Evolutionary conservation across 2,113 vertebrate genomes (phyloP), one percentile per base, ranked within the genome.

Genomic region (Heloderma charlesbogerti): DNA sequence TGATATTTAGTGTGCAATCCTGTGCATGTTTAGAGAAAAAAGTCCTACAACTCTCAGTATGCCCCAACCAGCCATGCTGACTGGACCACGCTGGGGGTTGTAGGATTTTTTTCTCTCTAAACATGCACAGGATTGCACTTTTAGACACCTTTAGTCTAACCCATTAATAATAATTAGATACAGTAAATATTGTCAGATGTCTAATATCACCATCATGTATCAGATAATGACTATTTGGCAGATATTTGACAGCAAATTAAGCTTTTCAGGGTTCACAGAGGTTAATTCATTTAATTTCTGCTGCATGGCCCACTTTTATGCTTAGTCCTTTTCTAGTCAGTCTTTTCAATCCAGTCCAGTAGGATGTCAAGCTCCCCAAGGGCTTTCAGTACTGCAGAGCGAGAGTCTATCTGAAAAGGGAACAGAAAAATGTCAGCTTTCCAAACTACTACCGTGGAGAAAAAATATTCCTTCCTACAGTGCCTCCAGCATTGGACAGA

Each of bases 291-390:
- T 78, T 77, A 37, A 4, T 13, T 3, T 43, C 40, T 57, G 5
- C 25, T 60, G n/a, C 29, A 3, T 43, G 37, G 84, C 66, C 66
- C 54, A 86, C 12, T 86, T 31, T 25, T 69, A 74, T 45, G 74
- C 18, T 27, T 27, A 9, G 25, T 25, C 37, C 15, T 63, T 63
- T 48, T 75, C 31, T 84, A 90, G 7, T 90, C 54, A 84, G 29
- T 94, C 72, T 84, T 94, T 6, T 97, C 96, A 78, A 98, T 93
- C 98, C 98, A 98, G 29, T 97, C 96, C 92, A 99, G 91, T 7
- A 98, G 92, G 29, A 97, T 93, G n/a, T 97, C 95, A 87, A 99
- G 95, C 88, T 99, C 98, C 57, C 98, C 98, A 31, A 99, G 95
- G 1, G 98, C 98, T 92, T 99, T 98, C 34, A 96, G 34, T 0